Evolutionary conservation across 2,797 vertebrate species (phyloP).

Genomic region (Apogon talboti): DNA sequence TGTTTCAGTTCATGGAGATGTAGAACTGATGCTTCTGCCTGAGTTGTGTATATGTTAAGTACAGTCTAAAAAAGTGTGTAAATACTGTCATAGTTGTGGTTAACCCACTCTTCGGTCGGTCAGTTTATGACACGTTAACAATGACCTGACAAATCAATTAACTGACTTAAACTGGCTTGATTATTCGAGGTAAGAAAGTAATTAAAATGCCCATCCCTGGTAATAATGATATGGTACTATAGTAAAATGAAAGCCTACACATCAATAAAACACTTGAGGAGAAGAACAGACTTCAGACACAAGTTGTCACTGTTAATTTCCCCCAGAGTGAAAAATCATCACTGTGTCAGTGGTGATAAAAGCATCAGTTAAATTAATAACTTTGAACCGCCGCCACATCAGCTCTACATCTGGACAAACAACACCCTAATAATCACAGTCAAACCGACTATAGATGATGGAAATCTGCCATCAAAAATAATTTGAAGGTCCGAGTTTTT

Average conservation of each 20-base stretch:
- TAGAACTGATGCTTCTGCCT: no score
- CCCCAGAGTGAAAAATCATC: no score
- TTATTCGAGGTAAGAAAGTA: no score
- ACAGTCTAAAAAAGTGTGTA: no score
- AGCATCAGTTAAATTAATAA: constrained; percentile 6
- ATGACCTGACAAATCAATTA: no score
- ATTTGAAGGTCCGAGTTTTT: constrained; percentile 15
- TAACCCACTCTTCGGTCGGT: no score
- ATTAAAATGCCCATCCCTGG: no score
- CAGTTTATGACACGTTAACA: no score
- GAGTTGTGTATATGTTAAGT: no score
- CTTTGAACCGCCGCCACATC: constrained; percentile 23
- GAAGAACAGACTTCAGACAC: background rate
- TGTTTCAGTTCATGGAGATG: no score
- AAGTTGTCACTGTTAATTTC: background rate
- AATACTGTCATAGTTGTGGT: no score
- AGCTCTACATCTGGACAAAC: background rate
- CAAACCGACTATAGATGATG: constrained; percentile 6
- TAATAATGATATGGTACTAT: background rate
- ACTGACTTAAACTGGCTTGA: no score
- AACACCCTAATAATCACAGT: background rate
- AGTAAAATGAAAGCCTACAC: background rate
- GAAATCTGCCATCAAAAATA: constrained; percentile 1
- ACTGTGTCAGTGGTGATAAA: constrained; percentile 20
- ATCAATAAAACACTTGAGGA: constrained; percentile 6